phyloP scores from a whole-genome alignment of 2,113 vertebrate genomes.

The Gavia stellata region DNA sequence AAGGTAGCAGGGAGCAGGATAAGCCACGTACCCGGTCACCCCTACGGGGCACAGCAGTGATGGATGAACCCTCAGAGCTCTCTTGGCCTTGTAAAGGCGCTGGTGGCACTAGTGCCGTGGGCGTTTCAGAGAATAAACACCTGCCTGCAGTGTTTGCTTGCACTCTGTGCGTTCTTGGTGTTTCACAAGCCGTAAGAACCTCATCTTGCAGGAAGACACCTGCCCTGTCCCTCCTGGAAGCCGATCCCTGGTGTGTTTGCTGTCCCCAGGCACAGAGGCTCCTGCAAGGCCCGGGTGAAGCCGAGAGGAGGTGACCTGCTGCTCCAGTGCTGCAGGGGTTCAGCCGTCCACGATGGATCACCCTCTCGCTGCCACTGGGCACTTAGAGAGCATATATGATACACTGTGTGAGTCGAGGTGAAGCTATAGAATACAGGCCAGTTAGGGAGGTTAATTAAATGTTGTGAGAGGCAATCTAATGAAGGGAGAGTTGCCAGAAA shows the following conservation, averaged over 20 bases:
- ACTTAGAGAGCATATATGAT: neutral
- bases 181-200: fast-evolving
- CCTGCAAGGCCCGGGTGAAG: neutral
- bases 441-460: neutral
- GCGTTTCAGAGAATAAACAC: neutral
- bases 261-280: neutral
- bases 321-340: neutral
- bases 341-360: neutral
- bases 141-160: neutral
- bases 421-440: neutral
- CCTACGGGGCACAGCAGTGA: neutral
- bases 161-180: neutral
- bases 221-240: neutral
- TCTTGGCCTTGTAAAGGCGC: neutral
- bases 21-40: neutral
- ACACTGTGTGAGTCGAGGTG: neutral
- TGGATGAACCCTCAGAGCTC: neutral
- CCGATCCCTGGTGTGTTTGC: neutral
- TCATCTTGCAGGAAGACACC: neutral
- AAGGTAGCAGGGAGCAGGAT: neutral
- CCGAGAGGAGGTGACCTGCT: neutral
- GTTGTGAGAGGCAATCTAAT: neutral
- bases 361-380: neutral
- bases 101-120: neutral
- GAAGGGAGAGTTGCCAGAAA: neutral